Evolutionary conservation across 2,888 invertebrate species (phyloP), one percentile per base, ranked within the genome.

Genomic region (Drosophila nr. fundita): DNA sequence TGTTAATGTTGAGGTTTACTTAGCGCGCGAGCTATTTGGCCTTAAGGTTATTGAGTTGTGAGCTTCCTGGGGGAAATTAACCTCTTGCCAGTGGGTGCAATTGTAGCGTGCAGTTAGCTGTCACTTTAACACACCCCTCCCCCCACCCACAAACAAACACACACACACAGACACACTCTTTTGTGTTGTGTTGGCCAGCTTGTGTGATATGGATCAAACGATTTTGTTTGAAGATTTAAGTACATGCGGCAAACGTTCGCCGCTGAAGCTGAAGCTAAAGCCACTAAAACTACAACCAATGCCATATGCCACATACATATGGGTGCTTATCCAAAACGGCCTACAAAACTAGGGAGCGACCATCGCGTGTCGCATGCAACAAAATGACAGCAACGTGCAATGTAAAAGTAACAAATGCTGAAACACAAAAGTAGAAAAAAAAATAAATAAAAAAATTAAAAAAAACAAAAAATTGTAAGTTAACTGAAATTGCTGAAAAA

Each of bases 31-130:
- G 73, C 72, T 72, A 72, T 82, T 68, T 68, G 78, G 75, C 85
- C 82, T 80, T 82, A 87, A 87, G 78, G 84, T 87, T 89, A 85
- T 87, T 83, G 84, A 88, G 87, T 86, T 50, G 63, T 71, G 78
- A 36, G 75, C 88, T 86, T 86, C 85, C 85, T 86, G 88, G 73
- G 85, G 89, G 89, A 85, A 85, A 85, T 85, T 89, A 87, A 85
- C 87, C 85, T 82, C 84, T 69, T 81, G 87, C 79, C 87, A 68
- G 79, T 73, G 83, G 89, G 78, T 72, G 68, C 70, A 72, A 73
- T 65, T 50, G 66, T 55, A 64, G 62, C 68, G 32, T 73, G 73
- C 73, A 68, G 78, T 58, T 68, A 66, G 72, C 72, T 63, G 36
- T 55, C 70, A 42, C 62, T 30, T 48, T 52, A 27, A 8, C 54